Conservation (phyloP, 35 echinoderm and acorn worm species). For the Heliocidaris tuberculata region DNA sequence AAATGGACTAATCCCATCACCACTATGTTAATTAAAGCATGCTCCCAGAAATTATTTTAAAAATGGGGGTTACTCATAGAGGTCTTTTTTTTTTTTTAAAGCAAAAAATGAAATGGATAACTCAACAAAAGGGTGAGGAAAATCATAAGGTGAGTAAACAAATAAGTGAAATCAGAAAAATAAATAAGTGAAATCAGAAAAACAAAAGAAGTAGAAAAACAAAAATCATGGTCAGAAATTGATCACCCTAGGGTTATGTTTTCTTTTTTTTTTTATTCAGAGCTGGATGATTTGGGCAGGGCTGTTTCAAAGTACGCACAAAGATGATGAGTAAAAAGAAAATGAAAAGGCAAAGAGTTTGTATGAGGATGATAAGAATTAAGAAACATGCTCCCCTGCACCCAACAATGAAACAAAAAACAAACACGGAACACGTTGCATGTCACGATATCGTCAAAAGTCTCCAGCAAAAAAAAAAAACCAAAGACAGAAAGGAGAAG, state of each 20-base stretch:
- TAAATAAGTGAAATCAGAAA: not conserved
- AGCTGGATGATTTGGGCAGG: not conserved
- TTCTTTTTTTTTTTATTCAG: not conserved
- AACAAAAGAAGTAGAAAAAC: not conserved
- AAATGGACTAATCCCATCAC: not conserved
- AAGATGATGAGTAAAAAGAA: not conserved
- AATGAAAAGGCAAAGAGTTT: constrained; percentile 8
- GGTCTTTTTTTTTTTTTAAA: not conserved
- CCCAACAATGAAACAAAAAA: not conserved
- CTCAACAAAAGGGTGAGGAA: not conserved
- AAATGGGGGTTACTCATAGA: not conserved
- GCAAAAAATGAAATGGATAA: not conserved
- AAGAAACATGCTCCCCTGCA: constrained; percentile 6
- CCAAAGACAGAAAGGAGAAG: not conserved
- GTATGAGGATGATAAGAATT: not conserved
- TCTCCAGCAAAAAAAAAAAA: not conserved
- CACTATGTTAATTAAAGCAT: not conserved
- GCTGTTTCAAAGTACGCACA: not conserved
- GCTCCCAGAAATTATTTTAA: not conserved
- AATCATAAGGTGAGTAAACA: not conserved
- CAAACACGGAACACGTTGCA: not conserved
- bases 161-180: not conserved
- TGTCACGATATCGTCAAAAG: constrained; percentile 5
- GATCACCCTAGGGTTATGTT: not conserved
- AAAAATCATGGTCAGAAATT: not conserved